Evolutionary conservation across 1,140 invertebrate species (phyloP).

Genomic region (Drosophila miranda): DNA sequence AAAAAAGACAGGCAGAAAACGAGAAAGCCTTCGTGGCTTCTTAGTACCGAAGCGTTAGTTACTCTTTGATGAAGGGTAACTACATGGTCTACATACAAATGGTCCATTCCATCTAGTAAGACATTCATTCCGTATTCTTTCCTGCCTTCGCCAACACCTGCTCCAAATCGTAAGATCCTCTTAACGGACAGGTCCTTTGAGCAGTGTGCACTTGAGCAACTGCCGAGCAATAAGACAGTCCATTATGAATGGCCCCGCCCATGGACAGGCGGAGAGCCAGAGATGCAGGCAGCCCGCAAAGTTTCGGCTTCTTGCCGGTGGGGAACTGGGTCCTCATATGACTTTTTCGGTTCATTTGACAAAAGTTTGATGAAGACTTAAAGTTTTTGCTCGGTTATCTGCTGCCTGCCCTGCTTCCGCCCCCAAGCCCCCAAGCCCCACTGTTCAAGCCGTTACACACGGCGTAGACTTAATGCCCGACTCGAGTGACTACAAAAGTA

Average conservation of each 20-base stretch:
- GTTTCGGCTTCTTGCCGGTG: slow-evolving; percentile 20
- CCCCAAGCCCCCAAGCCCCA: too few relatives aligned
- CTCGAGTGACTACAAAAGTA: slow-evolving; percentile 62
- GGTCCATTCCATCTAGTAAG: too few relatives aligned
- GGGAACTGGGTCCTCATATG: slow-evolving; percentile 24
- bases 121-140: too few relatives aligned
- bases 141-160: too few relatives aligned
- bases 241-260: slow-evolving; percentile 58
- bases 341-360: slow-evolving; percentile 32
- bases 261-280: slow-evolving; percentile 6
- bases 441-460: slow-evolving; percentile 46
- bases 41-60: too few relatives aligned
- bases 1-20: slow-evolving; percentile 13
- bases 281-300: slow-evolving; percentile 9
- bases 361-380: slow-evolving; percentile 32
- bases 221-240: slow-evolving; percentile 51
- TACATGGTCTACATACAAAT: too few relatives aligned
- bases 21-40: background rate
- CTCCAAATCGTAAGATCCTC: too few relatives aligned
- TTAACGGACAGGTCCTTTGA: slow-evolving; percentile 9
- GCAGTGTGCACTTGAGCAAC: slow-evolving; percentile 25
- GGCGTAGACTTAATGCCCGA: slow-evolving; percentile 69
- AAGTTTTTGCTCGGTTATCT: slow-evolving; percentile 39
- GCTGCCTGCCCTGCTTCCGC: background rate
- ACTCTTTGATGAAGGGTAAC: too few relatives aligned